Evolutionary conservation across 2,113 vertebrate genomes (phyloP), one percentile per base, ranked within the genome.

Genomic region (Peromyscus maniculatus): DNA sequence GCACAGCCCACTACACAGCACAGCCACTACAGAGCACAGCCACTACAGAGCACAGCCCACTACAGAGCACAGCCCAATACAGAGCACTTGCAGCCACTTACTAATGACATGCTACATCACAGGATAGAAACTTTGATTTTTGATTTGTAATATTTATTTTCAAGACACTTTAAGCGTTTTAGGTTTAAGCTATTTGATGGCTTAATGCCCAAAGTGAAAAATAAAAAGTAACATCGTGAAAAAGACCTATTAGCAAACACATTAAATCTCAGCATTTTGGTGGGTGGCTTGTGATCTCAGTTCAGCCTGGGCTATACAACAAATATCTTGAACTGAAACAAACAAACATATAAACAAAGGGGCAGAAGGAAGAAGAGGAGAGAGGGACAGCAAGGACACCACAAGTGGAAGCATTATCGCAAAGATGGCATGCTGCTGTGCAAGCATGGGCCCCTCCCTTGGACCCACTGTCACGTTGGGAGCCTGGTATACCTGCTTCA

Each of bases 71-170:
- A 57, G 16, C 13, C 12, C 57, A 43, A 13, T 28, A 0, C 22
- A 64, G 57, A 84, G 15, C 13, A 31, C 82, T 43, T 64, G 7
- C 26, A 21, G 39, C 3, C 82, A 64, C 57, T 66, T 66, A 33
- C 28, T 66, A 43, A 66, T 86, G 83, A 11, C 62, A 46, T 46
- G 15, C 43, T 49, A 7, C 43, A 46, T 26, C 9, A 46, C 21
- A 77, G 43, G 39, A 31, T 19, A 46, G 26, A 97, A 97, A 87
- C 57, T 82, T 92, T 94, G 82, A 87, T 77, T 94, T 98, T 33
- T 97, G 97, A 98, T 98, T 98, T 98, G 46, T 43, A 89, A 16
- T 62, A 89, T 97, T 97, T 98, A 98, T 11, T 98, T 98, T 98
- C 98, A 98, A 97, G 96, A 91, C 90, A 95, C 71, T 64, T 49